These are phyloP conservation scores for Chiridota heheva DNA, from an alignment of 35 echinoderm and acorn worm genomes.

Conservation along the genomic window DNA sequence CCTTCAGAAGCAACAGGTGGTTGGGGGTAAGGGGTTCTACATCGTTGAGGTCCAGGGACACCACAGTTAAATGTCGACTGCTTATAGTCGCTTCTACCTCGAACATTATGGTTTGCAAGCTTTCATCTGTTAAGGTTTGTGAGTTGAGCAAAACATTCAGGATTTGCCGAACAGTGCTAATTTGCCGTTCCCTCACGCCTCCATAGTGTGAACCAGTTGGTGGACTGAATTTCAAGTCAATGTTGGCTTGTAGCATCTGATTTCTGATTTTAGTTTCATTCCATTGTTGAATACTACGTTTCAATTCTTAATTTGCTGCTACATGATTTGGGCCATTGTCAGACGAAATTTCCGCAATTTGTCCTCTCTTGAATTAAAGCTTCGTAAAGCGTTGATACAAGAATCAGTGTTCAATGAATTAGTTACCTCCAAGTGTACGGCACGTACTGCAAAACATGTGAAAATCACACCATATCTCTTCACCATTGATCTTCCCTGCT, in stretches of 20 bases:
- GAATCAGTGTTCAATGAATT: conserved; percentile 54
- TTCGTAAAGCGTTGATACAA: conserved; percentile 45
- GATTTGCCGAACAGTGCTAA: conserved; percentile 49
- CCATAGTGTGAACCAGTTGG: conserved; percentile 53
- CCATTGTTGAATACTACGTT: conserved; percentile 20
- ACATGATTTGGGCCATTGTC: conserved; percentile 66
- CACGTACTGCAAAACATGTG: conserved; percentile 45
- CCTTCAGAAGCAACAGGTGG: conserved; percentile 55
- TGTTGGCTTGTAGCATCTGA: conserved; percentile 17
- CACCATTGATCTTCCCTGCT: conserved; percentile 30
- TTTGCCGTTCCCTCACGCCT: conserved; percentile 56
- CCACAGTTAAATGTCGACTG: conserved; percentile 7
- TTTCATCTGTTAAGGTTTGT: conserved; percentile 23
- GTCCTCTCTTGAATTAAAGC: conserved; percentile 44
- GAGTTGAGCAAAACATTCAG: conserved; percentile 18
- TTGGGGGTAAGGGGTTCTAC: conserved; percentile 53
- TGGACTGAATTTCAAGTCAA: conserved; percentile 57
- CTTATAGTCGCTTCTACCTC: background rate
- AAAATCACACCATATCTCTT: conserved; percentile 59
- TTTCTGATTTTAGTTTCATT: conserved; percentile 22
- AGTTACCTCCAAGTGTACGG: conserved; percentile 60
- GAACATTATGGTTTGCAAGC: conserved; percentile 3
- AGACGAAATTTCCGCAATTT: conserved; percentile 19
- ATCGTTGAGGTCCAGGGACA: conserved; percentile 44
- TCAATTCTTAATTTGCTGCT: conserved; percentile 39